Base-by-base conservation (phyloP, 2,113 vertebrate genomes). In the Campylomormyrus numenius region DNA sequence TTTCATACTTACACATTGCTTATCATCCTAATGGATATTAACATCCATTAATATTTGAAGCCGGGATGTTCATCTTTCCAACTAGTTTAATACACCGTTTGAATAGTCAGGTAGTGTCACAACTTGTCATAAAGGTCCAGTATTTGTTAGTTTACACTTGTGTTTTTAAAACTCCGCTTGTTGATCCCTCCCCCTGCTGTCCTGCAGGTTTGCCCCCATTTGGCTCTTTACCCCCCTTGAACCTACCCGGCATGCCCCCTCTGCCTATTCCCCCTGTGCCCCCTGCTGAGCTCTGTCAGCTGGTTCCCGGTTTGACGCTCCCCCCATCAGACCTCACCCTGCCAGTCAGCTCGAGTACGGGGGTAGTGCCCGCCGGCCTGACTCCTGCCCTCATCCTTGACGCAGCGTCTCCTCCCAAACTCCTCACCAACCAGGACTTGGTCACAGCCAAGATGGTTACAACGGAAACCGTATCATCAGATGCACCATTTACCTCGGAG, bases 181-280 rank as follows among this genome's bases (percentile, higher is more conserved):
- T 85, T 85, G 39, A 24, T 84, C 15, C 50, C 89, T 84, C 87
- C 35, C 17, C 92, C 92, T 92, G 17, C 74, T 91, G 87, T 91
- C 90, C 93, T 88, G n/a, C 92, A 97, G 97, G 96, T 95, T 94
- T 97, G 92, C 94, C 96, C 39, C 90, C 95, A 74, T 92, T 97
- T 93, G 93, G 95, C 87, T 93, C 95, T 53, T 91, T 96, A 92
- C 94, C 96, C 0, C 93, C 96, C 89, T 92, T 95, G 91, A 96
- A 95, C 62, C 91, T 97, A 0, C 56, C 96, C 84, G 96, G 96
- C 93, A 94, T 97, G 19, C 53, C 95, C 1, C 94, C 96, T 93
- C 95, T 96, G 0, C 88, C 95, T 74, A 46, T 97, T 93, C 92
- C 96, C 13, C 93, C 96, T 27, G 95, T 96, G 90, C 94, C 96